phyloP scores from a whole-genome alignment of 2,797 vertebrate genomes.

The Malurus leucopterus region DNA sequence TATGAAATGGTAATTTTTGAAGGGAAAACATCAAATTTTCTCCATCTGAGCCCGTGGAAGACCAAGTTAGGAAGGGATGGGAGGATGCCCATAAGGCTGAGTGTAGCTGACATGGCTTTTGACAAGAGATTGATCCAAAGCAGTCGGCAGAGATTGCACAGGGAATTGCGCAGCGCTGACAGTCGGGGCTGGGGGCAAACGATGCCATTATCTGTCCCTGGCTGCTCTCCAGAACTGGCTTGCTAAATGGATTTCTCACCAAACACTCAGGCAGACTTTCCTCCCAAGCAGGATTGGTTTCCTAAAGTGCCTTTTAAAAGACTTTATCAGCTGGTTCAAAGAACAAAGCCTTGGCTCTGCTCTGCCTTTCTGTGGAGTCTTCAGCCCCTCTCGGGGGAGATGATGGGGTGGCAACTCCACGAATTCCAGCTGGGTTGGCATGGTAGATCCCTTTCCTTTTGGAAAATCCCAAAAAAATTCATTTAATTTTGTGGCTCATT shows the following conservation, averaged over 20 bases:
- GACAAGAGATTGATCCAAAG: not conserved
- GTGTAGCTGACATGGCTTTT: not conserved
- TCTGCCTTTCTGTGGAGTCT: too few species aligned
- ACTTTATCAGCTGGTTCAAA: fast-evolving
- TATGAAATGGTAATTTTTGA: not conserved
- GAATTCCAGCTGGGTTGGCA: not conserved
- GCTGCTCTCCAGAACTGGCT: not conserved
- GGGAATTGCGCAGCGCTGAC: not conserved
- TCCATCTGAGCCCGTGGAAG: not conserved
- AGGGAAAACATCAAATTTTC: not conserved
- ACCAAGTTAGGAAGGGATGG: not conserved
- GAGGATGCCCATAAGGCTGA: not conserved
- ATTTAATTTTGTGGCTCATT: not conserved
- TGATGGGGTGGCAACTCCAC: not conserved
- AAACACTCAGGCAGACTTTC: not conserved
- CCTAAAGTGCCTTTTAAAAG: not conserved
- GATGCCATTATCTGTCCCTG: not conserved
- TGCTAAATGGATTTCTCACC: not conserved
- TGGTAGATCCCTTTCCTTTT: not conserved
- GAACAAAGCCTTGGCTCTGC: not conserved
- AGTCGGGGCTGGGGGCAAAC: not conserved
- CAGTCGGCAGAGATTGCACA: fast-evolving
- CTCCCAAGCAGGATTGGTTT: not conserved
- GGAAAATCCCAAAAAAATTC: not conserved
- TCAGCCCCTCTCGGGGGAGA: fast-evolving